Evolutionary conservation across 2,113 vertebrate genomes (phyloP).

Genomic region (Pandion haliaetus): DNA sequence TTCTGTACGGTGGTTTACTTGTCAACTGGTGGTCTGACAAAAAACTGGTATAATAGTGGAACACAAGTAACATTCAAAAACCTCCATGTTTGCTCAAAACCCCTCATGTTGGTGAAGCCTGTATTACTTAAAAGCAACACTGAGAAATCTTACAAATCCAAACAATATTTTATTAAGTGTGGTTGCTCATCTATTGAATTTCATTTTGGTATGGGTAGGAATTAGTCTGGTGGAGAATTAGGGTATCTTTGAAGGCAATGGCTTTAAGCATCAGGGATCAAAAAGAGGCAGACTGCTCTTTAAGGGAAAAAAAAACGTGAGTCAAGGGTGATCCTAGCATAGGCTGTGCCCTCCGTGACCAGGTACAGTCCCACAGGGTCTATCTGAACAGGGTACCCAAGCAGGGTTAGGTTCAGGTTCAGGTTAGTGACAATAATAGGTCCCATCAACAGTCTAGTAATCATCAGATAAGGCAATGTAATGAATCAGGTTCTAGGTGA

Average conservation of each 20-base stretch:
- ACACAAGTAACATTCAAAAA: not conserved
- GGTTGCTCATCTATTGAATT: not conserved
- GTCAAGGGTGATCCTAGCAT: not conserved
- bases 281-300: not conserved
- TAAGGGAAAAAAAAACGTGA: not conserved
- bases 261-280: not conserved
- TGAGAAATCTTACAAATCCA: not conserved
- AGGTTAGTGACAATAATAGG: not conserved
- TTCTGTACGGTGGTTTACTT: not conserved
- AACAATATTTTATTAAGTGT: not conserved
- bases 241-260: not conserved
- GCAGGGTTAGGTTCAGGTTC: not conserved
- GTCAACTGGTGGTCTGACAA: not conserved
- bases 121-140: not conserved
- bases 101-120: not conserved
- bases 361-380: not conserved
- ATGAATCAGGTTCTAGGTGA: not conserved
- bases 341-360: not conserved
- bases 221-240: not conserved
- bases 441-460: not conserved
- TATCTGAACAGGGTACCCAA: not conserved
- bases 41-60: not conserved
- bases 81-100: not conserved
- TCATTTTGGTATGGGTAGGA: not conserved
- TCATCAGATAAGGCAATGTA: not conserved